Base-by-base conservation (phyloP, 2,888 invertebrate genomes). In the Eledona agricola region DNA sequence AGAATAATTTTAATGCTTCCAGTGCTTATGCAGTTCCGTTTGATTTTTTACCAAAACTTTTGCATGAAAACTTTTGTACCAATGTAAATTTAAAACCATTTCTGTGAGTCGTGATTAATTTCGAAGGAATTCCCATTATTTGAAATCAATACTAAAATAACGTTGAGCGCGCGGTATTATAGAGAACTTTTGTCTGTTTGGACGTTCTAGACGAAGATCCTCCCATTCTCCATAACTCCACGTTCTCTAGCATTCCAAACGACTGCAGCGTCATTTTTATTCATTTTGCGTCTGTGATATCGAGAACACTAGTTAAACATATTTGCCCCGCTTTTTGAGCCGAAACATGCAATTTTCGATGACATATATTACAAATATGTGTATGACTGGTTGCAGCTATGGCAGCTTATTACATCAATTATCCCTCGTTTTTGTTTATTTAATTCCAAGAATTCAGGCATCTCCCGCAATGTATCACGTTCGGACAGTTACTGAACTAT, bases 401-500 rank as follows among this genome's bases (percentile, higher is more conserved):
- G n/a, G n/a, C n/a, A n/a, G n/a, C n/a, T n/a, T n/a, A n/a, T n/a
- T n/a, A n/a, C n/a, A n/a, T n/a, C n/a, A n/a, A n/a, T n/a, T n/a
- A n/a, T n/a, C n/a, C n/a, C n/a, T n/a, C n/a, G n/a, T n/a, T n/a
- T n/a, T n/a, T n/a, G n/a, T n/a, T n/a, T n/a, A n/a, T n/a, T n/a
- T n/a, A n/a, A n/a, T n/a, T n/a, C n/a, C n/a, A n/a, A n/a, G n/a
- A n/a, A n/a, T n/a, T n/a, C n/a, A n/a, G n/a, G n/a, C n/a, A 15
- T 19, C 19, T 40, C 12, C 17, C 3, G 4, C 40, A n/a, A 43
- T 35, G 35, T 35, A 46, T 35, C 35, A 46, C 17, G 31, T 19
- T 26, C 26, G 34, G 35, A 35, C 46, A 35, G 13, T 32, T 31
- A 22, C 13, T 46, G 35, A 35, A 26, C 28, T 46, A 46, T 35